phyloP scores from a whole-genome alignment of 2,888 invertebrate genomes.

The Caenorhabditis becei region DNA sequence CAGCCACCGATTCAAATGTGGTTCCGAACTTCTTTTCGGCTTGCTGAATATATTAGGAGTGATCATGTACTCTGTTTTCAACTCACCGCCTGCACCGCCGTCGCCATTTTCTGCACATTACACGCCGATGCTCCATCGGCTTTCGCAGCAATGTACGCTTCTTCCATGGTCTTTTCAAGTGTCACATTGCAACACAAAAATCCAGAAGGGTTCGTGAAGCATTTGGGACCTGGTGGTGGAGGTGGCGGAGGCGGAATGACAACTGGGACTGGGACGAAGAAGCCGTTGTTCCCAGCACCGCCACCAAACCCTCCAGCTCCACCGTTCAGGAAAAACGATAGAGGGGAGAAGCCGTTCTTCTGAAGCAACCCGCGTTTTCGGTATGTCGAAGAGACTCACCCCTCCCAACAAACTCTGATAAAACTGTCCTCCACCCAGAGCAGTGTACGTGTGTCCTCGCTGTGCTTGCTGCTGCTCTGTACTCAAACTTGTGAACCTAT shows the following conservation, averaged over 20 bases:
- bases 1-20: constrained; percentile 71
- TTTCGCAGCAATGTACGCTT: constrained; percentile 66
- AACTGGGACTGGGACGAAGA: constrained; percentile 74
- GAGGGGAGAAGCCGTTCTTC: constrained; percentile 66
- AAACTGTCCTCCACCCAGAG: constrained; percentile 69
- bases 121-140: constrained; percentile 68
- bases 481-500: constrained; percentile 20
- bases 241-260: constrained; percentile 76
- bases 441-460: constrained; percentile 60
- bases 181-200: constrained; percentile 75
- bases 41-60: constrained; percentile 45
- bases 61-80: neutral
- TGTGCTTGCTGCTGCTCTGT: constrained; percentile 32
- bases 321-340: constrained; percentile 66
- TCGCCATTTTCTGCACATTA: constrained; percentile 75
- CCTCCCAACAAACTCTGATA: constrained; percentile 68
- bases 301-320: constrained; percentile 33
- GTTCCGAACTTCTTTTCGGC: constrained; percentile 71
- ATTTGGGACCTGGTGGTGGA: constrained; percentile 74
- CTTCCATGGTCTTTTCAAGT: constrained; percentile 70
- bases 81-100: constrained; percentile 67
- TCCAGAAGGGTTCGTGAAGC: constrained; percentile 73
- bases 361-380: constrained; percentile 23
- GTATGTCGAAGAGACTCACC: constrained; percentile 14
- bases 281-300: constrained; percentile 56